Conservation (phyloP, 92 coral and sea anemone genomes). For the Zoanthus sansibaricus region DNA sequence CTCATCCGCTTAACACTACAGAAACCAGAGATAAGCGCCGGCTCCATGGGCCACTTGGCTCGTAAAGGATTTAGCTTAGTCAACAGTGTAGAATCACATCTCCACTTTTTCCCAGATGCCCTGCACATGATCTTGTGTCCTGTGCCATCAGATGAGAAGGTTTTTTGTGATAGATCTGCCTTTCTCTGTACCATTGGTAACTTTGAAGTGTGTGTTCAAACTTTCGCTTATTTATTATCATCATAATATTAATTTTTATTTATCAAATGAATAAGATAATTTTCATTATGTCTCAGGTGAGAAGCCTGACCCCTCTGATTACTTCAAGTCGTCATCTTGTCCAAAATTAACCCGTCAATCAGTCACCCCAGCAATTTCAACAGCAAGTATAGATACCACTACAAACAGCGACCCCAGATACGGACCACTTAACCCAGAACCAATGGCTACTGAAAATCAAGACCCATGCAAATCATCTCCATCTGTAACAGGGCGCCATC, state of each 20-base stretch:
- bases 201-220: too few species aligned
- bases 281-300: slow-evolving; percentile 68
- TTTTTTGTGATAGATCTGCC: too few species aligned
- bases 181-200: too few species aligned
- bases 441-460: slow-evolving; percentile 94
- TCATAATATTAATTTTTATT: neutral
- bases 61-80: too few species aligned
- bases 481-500: slow-evolving; percentile 68
- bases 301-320: slow-evolving; percentile 93
- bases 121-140: too few species aligned
- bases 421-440: slow-evolving; percentile 66
- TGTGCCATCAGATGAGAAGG: too few species aligned
- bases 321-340: slow-evolving; percentile 87
- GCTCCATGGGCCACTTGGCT: too few species aligned
- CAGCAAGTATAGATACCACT: slow-evolving; percentile 79
- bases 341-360: slow-evolving; percentile 86
- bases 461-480: slow-evolving; percentile 86
- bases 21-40: too few species aligned
- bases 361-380: slow-evolving; percentile 86
- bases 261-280: neutral
- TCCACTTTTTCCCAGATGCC: too few species aligned
- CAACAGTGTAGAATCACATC: too few species aligned
- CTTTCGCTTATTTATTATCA: neutral
- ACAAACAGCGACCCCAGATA: slow-evolving; percentile 64
- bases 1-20: too few species aligned